Conservation (phyloP, 1,140 invertebrate species). For the Pentalonia nigronervosa region DNA sequence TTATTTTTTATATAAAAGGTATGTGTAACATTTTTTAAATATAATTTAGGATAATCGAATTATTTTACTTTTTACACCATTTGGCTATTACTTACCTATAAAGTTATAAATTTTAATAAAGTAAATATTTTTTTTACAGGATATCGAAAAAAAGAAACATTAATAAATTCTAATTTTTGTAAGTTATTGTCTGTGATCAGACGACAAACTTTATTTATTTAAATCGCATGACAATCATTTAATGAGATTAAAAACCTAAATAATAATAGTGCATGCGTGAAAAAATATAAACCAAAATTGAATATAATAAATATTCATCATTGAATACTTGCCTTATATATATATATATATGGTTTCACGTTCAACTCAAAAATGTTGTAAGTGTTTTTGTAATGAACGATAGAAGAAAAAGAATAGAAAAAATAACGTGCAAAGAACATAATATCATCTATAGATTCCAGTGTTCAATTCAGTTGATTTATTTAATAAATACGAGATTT, state of each 20-base stretch:
- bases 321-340: neutral
- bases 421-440: neutral
- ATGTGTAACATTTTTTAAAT: neutral
- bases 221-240: neutral
- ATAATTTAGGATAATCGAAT: neutral
- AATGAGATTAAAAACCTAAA: neutral
- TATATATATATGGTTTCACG: neutral
- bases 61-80: neutral
- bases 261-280: neutral
- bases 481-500: neutral
- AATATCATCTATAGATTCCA: neutral
- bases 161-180: neutral
- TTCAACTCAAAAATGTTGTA: neutral
- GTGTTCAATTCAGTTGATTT: neutral
- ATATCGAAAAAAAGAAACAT: neutral
- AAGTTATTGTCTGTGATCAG: neutral
- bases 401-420: neutral
- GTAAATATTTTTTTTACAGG: neutral
- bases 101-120: conserved; percentile 5
- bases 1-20: neutral
- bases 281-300: neutral
- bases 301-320: neutral
- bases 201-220: neutral
- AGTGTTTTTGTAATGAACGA: neutral
- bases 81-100: neutral